These are phyloP conservation scores for Peribatodes rhomboidaria DNA, from an alignment of 2,888 invertebrate species.

Conservation along the genomic window DNA sequence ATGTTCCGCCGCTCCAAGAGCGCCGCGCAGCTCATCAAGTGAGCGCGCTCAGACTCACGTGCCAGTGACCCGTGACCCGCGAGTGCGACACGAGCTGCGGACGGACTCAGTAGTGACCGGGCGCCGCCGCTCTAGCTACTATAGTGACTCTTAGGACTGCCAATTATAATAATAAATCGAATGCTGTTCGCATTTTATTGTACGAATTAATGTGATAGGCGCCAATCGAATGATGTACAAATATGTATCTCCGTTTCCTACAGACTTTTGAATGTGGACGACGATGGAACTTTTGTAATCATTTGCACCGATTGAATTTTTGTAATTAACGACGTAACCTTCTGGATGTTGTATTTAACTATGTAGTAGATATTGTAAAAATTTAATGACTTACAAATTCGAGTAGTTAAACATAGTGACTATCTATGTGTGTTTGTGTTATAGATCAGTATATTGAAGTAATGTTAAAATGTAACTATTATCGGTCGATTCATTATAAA, in stretches of 20 bases:
- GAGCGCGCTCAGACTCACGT: constrained; percentile 46
- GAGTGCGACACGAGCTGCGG: background rate
- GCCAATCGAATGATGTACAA: constrained; percentile 73
- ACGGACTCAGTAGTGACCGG: constrained; percentile 15
- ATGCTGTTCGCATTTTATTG: constrained; percentile 74
- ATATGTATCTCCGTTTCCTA: constrained; percentile 66
- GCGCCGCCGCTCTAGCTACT: constrained; percentile 52
- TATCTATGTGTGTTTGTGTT: constrained; percentile 82
- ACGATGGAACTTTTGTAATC: constrained; percentile 75
- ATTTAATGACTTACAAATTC: constrained; percentile 77
- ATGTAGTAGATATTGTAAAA: constrained; percentile 82
- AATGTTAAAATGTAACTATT: constrained; percentile 63
- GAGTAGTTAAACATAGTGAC: constrained; percentile 79
- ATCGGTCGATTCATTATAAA: constrained; percentile 62
- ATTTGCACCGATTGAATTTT: constrained; percentile 82
- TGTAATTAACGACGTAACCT: constrained; percentile 83
- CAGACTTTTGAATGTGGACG: constrained; percentile 67
- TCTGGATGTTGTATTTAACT: constrained; percentile 85
- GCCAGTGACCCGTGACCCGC: background rate
- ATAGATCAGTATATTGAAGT: constrained; percentile 72
- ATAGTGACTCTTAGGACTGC: constrained; percentile 78
- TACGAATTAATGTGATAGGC: constrained; percentile 78
- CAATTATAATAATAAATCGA: constrained; percentile 72
- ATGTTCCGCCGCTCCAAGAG: constrained; percentile 87
- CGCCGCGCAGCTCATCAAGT: constrained; percentile 85